Evolutionary conservation across 2,113 vertebrate species (phyloP), one percentile per base, ranked within the genome.

Genomic region (Prolemur simus): DNA sequence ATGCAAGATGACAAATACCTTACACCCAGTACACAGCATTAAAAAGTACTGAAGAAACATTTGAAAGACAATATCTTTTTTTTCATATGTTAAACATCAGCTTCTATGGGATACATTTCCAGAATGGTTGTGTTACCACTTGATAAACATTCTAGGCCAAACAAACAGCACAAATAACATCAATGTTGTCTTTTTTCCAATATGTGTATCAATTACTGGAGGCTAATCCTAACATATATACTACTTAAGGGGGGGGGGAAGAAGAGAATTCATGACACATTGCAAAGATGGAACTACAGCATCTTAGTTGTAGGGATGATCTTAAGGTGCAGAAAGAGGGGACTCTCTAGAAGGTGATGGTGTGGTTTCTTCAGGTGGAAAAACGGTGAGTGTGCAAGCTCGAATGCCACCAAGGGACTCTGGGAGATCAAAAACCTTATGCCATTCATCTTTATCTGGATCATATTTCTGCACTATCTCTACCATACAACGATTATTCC

Each of bases 401-500:
- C 99, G 98, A 97, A 99, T 99, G 85, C 99, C 99, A n/a, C 99
- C 99, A 54, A 99, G 99, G 13, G 99, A 99, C 97, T 99, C 99
- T 1, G 99, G 99, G 90, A 99, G 99, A 98, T 99, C 99, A 97
- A 99, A 99, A 9, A 99, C 99, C 98, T 99, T 99, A 98, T 99
- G 99, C 99, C 99, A 99, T 98, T 99, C 99, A 96, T 99, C 99
- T 97, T 99, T 99, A 95, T 99, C 99, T 0, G 99, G 99, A 97
- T 99, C 99, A 13, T 99, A 99, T 96, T 99, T 99, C 98, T 99
- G 99, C 94, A 99, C 99, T 96, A 99, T 99, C 98, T 99, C 99
- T 96, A 99, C 99, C 99, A 99, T 99, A 97, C 99, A 99, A 52
- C 99, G 99, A 98, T 99, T 99, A 99, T 99, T 99, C 99, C 99